phyloP scores from a whole-genome alignment of 2,888 invertebrate genomes.

The Serrognathus titanus region DNA sequence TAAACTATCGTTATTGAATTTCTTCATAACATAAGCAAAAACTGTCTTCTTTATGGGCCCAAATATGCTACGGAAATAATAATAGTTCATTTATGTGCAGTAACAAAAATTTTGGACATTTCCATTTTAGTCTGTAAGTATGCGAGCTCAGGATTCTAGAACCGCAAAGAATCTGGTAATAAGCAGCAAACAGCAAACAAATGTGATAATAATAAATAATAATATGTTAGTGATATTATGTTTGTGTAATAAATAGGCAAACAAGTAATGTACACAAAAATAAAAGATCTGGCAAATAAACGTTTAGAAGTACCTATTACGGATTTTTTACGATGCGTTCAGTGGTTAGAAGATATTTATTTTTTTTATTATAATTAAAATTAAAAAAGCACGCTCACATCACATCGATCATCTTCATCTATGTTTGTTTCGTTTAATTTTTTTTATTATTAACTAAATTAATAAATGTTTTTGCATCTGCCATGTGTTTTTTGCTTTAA shows the following conservation, averaged over 20 bases:
- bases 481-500: background rate
- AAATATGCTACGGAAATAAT: too few relatives aligned
- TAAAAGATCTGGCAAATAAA: slow-evolving; percentile 16
- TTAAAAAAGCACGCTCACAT: too few relatives aligned
- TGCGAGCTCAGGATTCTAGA: background rate
- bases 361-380: too few relatives aligned
- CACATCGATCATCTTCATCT: background rate
- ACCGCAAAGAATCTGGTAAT: background rate
- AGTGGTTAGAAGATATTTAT: too few relatives aligned
- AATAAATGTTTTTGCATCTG: background rate
- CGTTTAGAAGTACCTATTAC: slow-evolving; percentile 11
- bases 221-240: slow-evolving; percentile 1
- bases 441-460: slow-evolving; percentile 2
- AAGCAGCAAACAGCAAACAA: background rate
- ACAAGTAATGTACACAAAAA: background rate
- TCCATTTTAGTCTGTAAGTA: slow-evolving; percentile 1
- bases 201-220: background rate
- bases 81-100: too few relatives aligned
- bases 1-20: too few relatives aligned
- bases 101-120: too few relatives aligned
- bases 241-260: background rate
- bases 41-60: too few relatives aligned
- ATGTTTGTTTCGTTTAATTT: background rate
- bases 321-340: slow-evolving; percentile 17
- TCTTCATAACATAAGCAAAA: too few relatives aligned